A percentile compares a stretch with the other conserved stretches of the same genome.
These are phyloP conservation scores for Xylota sylvarum DNA, from an alignment of 2,888 invertebrate species.

Conservation along the genomic window DNA sequence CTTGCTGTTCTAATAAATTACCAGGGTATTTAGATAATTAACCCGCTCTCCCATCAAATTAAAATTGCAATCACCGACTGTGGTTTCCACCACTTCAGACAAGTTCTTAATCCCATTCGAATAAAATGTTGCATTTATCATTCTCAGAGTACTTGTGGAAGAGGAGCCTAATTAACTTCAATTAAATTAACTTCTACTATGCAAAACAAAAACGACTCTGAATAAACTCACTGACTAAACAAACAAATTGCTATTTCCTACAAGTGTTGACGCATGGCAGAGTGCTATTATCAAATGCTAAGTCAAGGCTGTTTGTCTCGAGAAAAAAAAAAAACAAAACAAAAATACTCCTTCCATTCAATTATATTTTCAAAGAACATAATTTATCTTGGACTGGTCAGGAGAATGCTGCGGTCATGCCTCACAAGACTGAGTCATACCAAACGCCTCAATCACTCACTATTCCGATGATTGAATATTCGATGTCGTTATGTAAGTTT, in stretches of 20 bases:
- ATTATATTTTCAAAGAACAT: slow-evolving; percentile 6
- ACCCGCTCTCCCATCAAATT: too few relatives aligned
- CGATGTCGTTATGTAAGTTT: background rate
- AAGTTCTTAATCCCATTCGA: background rate
- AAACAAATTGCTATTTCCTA: background rate
- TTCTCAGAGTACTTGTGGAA: background rate
- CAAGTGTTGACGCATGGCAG: slow-evolving; percentile 41
- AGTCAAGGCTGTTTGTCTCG: slow-evolving; percentile 35
- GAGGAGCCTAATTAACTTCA: slow-evolving; percentile 9
- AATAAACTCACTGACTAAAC: background rate
- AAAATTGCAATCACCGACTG: too few relatives aligned
- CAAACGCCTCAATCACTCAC: slow-evolving; percentile 26
- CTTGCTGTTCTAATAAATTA: too few relatives aligned
- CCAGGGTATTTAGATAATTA: too few relatives aligned
- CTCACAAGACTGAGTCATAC: slow-evolving; percentile 8
- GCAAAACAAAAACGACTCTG: background rate
- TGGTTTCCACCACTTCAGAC: background rate
- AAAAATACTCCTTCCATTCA: slow-evolving; percentile 8
- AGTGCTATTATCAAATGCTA: slow-evolving; percentile 20
- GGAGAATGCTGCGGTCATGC: background rate
- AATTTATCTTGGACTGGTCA: slow-evolving; percentile 4
- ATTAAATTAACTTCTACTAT: background rate
- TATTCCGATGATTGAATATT: slow-evolving; percentile 4
- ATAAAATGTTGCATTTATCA: background rate
- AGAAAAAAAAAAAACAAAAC: background rate